Base-by-base conservation (phyloP, 2,888 invertebrate genomes). In the Drosophila buzzatii region DNA sequence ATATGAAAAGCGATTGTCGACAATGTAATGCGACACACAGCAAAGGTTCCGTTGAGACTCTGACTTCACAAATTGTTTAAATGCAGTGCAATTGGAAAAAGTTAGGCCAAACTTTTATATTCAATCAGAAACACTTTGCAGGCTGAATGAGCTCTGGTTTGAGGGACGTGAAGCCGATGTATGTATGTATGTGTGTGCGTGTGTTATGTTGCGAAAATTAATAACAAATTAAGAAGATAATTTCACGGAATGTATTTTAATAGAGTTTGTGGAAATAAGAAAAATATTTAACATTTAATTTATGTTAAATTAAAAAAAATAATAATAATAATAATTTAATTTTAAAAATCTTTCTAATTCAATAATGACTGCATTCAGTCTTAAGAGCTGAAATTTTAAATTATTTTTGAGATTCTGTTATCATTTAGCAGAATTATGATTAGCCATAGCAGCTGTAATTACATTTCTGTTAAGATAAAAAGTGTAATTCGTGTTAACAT, bases 1-100 rank as follows among this genome's bases (percentile, higher is more conserved):
- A 41, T 65, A 51, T 64, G 18, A 31, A 12, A 42, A 53, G 42
- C 42, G 47, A 55, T 53, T 70, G 63, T 61, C 35, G 39, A 12
- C 44, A 18, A 12, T 69, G 27, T 10, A 33, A 66, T 23, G 39
- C 14, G 41, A 31, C 9, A 35, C 14, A 39, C 10, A 18, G 18
- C 20, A 45, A 3, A 23, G 44, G 20, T 53, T 3, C 23, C 23
- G 39, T 18, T 18, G 23, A 56, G 41, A 27, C 39, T n/a, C 27
- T 27, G 67, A 20, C 47, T 67, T 56, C 7, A 27, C 44, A 23
- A 55, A 39, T 56, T 35, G 20, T 41, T 8, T 16, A 39, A 56
- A 10, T 35, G 23, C 31, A 31, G 14, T 14, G 31, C 47, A 18
- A 47, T 31, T 10, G 18, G 31, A 49, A 39, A 59, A 59, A 57